Percentiles rank a stretch among this genome's conserved stretches.
Evolutionary conservation across 2,113 vertebrate genomes (phyloP).

Genomic region (Pachypanchax playfairii): DNA sequence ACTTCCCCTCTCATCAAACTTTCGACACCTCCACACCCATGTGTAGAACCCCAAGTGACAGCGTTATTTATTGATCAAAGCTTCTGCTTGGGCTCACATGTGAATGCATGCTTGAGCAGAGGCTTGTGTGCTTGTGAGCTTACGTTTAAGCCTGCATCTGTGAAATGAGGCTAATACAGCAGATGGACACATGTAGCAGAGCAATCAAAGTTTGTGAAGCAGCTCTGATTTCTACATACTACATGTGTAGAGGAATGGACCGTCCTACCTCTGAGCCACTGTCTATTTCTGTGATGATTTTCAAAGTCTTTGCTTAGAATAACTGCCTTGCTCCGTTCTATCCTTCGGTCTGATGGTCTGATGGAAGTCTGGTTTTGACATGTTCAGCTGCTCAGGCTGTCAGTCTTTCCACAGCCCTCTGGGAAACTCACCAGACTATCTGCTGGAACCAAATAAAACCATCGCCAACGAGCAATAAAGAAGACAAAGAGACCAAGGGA

Average conservation of each 20-base stretch:
- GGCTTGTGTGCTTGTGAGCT: constrained; percentile 3
- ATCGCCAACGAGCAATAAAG: constrained; percentile 59
- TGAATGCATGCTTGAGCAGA: constrained; percentile 8
- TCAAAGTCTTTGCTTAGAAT: not conserved
- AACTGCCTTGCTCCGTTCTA: not conserved
- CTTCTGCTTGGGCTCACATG: constrained; percentile 24
- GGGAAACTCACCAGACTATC: constrained; percentile 47
- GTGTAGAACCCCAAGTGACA: constrained; percentile 12
- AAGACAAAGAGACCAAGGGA: constrained; percentile 48
- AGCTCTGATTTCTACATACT: constrained; percentile 25
- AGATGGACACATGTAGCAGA: constrained; percentile 62
- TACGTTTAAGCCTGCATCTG: not conserved
- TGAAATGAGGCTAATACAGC: constrained; percentile 45
- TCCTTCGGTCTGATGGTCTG: constrained; percentile 8
- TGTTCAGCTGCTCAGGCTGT: constrained; percentile 29
- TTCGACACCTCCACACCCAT: constrained; percentile 33
- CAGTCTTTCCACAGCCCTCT: constrained; percentile 13
- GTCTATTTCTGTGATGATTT: constrained; percentile 14
- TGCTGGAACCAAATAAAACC: constrained; percentile 58
- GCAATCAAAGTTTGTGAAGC: constrained; percentile 51
- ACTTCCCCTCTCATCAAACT: constrained; percentile 40
- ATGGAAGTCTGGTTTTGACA: constrained; percentile 13
- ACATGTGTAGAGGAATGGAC: constrained; percentile 27
- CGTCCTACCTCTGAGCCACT: constrained; percentile 18
- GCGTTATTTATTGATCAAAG: constrained; percentile 67